phyloP scores from a whole-genome alignment of 2,888 invertebrate species.

The Anodontia alba region DNA sequence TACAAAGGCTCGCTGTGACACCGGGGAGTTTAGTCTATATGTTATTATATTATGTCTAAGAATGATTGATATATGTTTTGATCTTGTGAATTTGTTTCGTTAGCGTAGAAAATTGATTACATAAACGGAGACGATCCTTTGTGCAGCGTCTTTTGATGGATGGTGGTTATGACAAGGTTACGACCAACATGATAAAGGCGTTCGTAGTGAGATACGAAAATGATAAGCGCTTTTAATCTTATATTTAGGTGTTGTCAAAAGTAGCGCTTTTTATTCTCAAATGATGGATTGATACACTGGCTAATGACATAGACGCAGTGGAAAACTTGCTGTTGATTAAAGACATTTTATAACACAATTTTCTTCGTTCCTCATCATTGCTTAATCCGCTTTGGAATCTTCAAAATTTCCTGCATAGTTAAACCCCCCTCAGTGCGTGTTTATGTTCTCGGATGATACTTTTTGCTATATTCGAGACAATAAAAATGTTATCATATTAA shows the following conservation, averaged over 20 bases:
- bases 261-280: slow-evolving; percentile 9
- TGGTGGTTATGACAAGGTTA: slow-evolving; percentile 2
- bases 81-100: slow-evolving; percentile 54
- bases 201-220: slow-evolving; percentile 13
- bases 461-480: too few relatives aligned
- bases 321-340: not conserved
- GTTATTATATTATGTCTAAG: slow-evolving; percentile 57
- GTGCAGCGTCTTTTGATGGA: not conserved
- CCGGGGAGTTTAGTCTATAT: slow-evolving; percentile 43
- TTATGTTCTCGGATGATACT: too few relatives aligned
- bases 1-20: slow-evolving; percentile 13
- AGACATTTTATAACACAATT: not conserved
- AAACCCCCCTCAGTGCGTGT: too few relatives aligned
- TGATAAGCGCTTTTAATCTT: slow-evolving; percentile 16
- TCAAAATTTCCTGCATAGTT: too few relatives aligned
- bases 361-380: not conserved
- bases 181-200: slow-evolving; percentile 12
- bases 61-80: slow-evolving; percentile 60
- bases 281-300: slow-evolving; percentile 14
- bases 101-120: slow-evolving; percentile 58
- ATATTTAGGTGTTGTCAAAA: slow-evolving; percentile 13
- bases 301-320: not conserved
- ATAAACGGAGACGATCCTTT: slow-evolving; percentile 38
- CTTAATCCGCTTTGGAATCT: not conserved
- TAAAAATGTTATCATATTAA: too few relatives aligned